Evolutionary conservation across 2,888 invertebrate genomes (phyloP).

Genomic region (Hartigia nigra): DNA sequence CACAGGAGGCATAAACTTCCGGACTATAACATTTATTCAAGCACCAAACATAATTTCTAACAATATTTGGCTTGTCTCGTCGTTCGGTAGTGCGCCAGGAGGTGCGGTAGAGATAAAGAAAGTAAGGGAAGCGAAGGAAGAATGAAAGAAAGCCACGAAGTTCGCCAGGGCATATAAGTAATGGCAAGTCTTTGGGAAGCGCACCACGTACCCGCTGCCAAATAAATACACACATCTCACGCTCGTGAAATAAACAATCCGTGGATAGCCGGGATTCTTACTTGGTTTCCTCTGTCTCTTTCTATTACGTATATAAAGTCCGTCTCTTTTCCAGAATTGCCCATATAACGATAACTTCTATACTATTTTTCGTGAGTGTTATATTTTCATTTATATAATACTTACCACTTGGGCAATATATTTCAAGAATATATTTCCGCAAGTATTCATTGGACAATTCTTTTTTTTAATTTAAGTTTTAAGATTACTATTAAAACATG

Average conservation of each 20-base stretch:
- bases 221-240: slow-evolving; percentile 26
- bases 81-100: slow-evolving; percentile 11
- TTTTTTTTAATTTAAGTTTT: background rate
- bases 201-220: slow-evolving; percentile 24
- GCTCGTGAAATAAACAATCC: slow-evolving; percentile 22
- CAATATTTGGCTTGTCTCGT: slow-evolving; percentile 25
- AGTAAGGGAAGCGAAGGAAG: background rate
- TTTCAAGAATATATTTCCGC: background rate
- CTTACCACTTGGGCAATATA: background rate
- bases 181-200: slow-evolving; percentile 25
- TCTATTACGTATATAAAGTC: background rate
- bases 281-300: background rate
- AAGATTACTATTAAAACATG: background rate
- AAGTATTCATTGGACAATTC: background rate
- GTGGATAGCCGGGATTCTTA: slow-evolving; percentile 22
- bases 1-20: slow-evolving; percentile 3
- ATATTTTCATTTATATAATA: background rate
- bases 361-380: background rate
- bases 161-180: slow-evolving; percentile 18
- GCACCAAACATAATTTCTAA: slow-evolving; percentile 23
- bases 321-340: background rate
- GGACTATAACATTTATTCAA: slow-evolving; percentile 19
- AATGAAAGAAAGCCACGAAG: slow-evolving; percentile 4
- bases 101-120: background rate
- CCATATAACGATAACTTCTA: background rate